Evolutionary conservation across 2,888 invertebrate species (phyloP), one percentile per base, ranked within the genome.

Genomic region (Cepaea hortensis): DNA sequence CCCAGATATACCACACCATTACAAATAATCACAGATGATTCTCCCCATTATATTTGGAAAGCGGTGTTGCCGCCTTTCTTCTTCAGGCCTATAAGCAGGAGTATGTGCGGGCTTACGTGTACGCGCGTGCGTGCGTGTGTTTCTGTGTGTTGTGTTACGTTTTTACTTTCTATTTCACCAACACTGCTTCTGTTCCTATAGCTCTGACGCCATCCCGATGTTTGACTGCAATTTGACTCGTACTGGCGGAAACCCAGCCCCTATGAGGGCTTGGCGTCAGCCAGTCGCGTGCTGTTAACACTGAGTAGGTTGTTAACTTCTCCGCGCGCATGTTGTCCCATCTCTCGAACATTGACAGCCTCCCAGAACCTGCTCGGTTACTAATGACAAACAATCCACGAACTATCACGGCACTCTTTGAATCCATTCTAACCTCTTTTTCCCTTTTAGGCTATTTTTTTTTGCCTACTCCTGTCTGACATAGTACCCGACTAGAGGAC

Each of bases 331-430:
- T 84, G 84, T 84, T 84, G 84, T 75, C 35, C 84, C 62, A 62
- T 13, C 84, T 76, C 84, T 84, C 62, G 65, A 84, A 76, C 62
- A 7, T 13, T 84, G 84, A 84, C 84, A 84, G 84, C 62, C 72
- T 73, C 65, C 46, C 11, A 35, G 35, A 83, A 61, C 76, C 62
- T 61, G 65, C n/a, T 46, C 35, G 62, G 75, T 76, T 65, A 48
- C 75, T 50, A 62, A 76, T 76, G 62, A 75, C 76, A 84, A 83
- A 84, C 84, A 76, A 48, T 48, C 35, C 61, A 48, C 46, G 1
- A 18, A 75, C 76, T 50, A 20, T 20, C 65, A 75, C 61, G 76
- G 65, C 50, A n/a, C 70, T 23, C n/a, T 3, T 68, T 11, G 48
- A n/a, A n/a, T 68, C 68, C 81, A 65, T 11, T n/a, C n/a, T 23